Base-by-base conservation (phyloP, 2,797 vertebrate species). In the Melanotaenia trifasciata region DNA sequence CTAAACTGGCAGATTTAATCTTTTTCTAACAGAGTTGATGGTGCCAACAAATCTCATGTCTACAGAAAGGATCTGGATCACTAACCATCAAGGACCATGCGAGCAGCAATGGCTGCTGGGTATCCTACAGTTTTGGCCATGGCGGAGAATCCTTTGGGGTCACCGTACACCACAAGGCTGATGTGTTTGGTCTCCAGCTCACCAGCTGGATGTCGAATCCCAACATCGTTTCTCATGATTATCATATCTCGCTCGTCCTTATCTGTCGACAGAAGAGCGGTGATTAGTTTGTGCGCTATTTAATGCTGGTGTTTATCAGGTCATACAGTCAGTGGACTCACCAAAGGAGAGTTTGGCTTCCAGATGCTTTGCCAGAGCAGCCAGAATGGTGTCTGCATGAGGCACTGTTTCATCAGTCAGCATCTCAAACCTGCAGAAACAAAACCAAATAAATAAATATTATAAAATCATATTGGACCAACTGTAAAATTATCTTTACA, bases 121-220 rank as follows among this genome's bases (percentile, higher is more conserved):
- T 97, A 97, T 8, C 98, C 98, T 5, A 99, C 98, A 28, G 96
- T 97, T 93, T 98, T 98, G 77, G 97, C 97, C 98, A 99, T 99
- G 18, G 98, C 97, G 2, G 97, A 98, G 89, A 96, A 98, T 54
- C 98, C 97, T 10, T 72, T 93, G 70, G 93, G 84, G 10, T 98
- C 96, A 0, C 97, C 97, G 36, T 99, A 99, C 30, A 97, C 97
- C 80, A 99, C 97, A 75, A 99, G 89, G 84, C 94, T 95, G 22
- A 97, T 89, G 61, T 93, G 95, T 85, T 96, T 98, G 67, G 92
- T 95, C 94, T 99, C 98, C 85, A 98, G 94, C 89, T 99, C 97
- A 22, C 98, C 97, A 1, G 96, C 96, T 2, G 96, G 95, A 90
- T 99, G 97, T 63, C 95, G 94, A 58, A 99, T 92, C 47, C 96